Evolutionary conservation across 2,797 vertebrate species (phyloP).

Genomic region (Dallia pectoralis): DNA sequence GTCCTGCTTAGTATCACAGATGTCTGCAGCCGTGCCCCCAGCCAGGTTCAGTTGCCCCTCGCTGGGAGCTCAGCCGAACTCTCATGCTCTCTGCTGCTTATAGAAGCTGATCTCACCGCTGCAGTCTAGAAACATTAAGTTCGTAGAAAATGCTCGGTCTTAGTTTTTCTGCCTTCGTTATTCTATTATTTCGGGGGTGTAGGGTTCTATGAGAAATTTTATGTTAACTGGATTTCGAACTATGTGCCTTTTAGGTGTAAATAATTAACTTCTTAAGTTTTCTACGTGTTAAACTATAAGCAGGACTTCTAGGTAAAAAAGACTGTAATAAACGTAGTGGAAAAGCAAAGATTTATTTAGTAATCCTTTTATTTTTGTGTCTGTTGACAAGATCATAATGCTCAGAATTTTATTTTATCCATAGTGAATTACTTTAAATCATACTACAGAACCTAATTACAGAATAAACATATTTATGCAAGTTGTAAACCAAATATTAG

Average conservation of each 20-base stretch:
- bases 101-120: slow-evolving; percentile 65
- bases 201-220: not conserved
- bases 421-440: not conserved
- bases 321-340: not conserved
- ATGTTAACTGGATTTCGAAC: not conserved
- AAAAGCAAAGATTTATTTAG: slow-evolving; percentile 4
- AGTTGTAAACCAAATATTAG: not conserved
- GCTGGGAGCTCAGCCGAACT: slow-evolving; percentile 47
- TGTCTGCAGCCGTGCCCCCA: slow-evolving; percentile 37
- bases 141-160: slow-evolving; percentile 55
- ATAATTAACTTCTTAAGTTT: not conserved
- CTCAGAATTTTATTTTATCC: not conserved
- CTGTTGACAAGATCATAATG: not conserved
- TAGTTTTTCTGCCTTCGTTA: slow-evolving; percentile 25
- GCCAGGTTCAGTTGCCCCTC: slow-evolving; percentile 46
- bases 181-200: slow-evolving; percentile 24
- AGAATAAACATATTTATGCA: not conserved
- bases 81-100: slow-evolving; percentile 47
- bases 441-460: not conserved
- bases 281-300: not conserved
- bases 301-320: not conserved
- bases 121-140: slow-evolving; percentile 57
- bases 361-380: not conserved
- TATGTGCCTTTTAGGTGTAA: not conserved
- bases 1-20: slow-evolving; percentile 67